A percentile compares a stretch with the other conserved stretches of the same genome.
phyloP scores from a whole-genome alignment of 2,113 vertebrate genomes.

The Poicephalus gulielmi region DNA sequence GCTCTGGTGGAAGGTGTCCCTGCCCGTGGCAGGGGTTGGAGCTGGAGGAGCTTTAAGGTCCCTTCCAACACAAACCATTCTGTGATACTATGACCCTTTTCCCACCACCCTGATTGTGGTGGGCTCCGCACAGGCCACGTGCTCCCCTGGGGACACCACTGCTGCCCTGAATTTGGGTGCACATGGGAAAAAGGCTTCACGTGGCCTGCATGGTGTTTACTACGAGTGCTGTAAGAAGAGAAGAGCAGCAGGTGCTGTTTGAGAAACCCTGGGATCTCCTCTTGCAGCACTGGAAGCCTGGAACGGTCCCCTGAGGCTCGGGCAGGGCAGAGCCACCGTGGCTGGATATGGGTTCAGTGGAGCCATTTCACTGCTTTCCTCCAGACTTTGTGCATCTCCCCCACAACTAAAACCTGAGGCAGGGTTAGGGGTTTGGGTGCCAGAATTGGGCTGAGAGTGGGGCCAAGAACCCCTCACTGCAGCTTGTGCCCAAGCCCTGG shows the following conservation, averaged over 20 bases:
- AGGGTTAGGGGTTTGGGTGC: not conserved
- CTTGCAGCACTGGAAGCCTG: not conserved
- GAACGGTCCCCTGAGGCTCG: accelerated
- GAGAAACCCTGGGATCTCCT: not conserved
- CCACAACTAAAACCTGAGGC: not conserved
- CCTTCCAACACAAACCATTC: not conserved
- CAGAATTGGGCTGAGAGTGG: not conserved
- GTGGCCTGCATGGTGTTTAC: accelerated
- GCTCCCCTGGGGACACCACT: not conserved
- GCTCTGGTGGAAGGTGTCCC: not conserved
- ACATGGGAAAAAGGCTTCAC: not conserved
- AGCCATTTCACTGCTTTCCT: not conserved
- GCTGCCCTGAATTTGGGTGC: not conserved
- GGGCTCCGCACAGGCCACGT: accelerated
- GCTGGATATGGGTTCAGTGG: accelerated
- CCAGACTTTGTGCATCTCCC: not conserved
- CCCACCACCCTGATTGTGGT: accelerated
- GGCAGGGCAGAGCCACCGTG: not conserved
- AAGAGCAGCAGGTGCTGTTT: accelerated
- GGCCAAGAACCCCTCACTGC: not conserved
- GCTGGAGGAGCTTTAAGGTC: not conserved
- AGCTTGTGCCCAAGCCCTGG: not conserved
- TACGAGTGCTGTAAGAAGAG: accelerated
- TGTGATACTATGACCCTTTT: not conserved
- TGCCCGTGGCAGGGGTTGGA: not conserved